Evolutionary conservation across 37 sponge, comb jelly and placozoan species (phyloP).

Genomic region (Ianthella basta): DNA sequence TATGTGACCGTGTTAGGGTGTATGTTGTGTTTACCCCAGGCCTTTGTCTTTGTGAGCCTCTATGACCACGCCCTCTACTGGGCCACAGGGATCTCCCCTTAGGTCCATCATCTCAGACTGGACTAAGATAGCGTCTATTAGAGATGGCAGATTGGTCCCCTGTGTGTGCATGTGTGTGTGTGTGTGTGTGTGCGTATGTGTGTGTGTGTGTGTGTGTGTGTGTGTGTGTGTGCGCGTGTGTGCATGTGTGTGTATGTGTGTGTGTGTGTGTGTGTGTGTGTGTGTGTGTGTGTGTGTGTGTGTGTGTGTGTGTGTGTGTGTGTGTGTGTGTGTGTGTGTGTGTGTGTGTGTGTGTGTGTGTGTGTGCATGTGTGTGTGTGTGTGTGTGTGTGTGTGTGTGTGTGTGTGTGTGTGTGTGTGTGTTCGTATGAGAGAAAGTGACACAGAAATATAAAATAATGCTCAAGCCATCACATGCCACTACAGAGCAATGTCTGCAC

Average conservation of each 20-base stretch:
- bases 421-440: neutral
- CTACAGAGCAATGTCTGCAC: too few species aligned
- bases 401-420: too few species aligned
- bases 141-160: conserved; percentile 55
- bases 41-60: conserved; percentile 31
- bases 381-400: conserved; percentile 27
- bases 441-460: neutral
- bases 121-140: conserved; percentile 74
- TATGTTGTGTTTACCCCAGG: neutral
- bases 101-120: conserved; percentile 70
- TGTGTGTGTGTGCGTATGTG: too few species aligned
- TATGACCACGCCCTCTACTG: conserved; percentile 68
- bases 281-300: too few species aligned
- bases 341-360: conserved; percentile 27
- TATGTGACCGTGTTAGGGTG: too few species aligned
- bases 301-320: conserved; percentile 27
- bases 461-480: neutral
- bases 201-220: conserved; percentile 15
- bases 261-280: conserved; percentile 31
- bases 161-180: conserved; percentile 23
- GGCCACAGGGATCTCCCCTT: conserved; percentile 56
- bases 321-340: too few species aligned
- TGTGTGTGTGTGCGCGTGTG: too few species aligned
- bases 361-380: too few species aligned
- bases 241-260: too few species aligned